Percentiles rank a stretch among this genome's conserved stretches.
Evolutionary conservation across 2,113 vertebrate genomes (phyloP).

Genomic region (Chionis minor): DNA sequence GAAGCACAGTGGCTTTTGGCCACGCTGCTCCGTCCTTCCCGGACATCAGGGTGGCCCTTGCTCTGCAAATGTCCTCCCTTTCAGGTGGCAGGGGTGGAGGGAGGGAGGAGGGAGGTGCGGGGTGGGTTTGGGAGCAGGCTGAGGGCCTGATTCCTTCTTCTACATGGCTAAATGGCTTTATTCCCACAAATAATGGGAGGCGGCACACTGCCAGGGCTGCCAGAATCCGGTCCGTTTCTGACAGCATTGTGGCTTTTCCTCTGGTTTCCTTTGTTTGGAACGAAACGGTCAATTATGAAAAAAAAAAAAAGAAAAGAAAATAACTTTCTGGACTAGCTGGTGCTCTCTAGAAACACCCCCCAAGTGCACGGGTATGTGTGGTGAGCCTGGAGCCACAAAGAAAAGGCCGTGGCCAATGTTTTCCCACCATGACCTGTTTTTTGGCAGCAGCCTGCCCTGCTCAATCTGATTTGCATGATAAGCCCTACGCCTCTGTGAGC

Average conservation of each 20-base stretch:
- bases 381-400: neutral
- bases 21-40: neutral
- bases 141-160: neutral
- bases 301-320: neutral
- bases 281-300: neutral
- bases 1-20: rapidly evolving
- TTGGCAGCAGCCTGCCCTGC: neutral
- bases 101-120: too few species aligned
- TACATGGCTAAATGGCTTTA: neutral
- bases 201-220: neutral
- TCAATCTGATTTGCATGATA: neutral
- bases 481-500: neutral
- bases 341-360: neutral
- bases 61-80: neutral
- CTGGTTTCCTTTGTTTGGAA: neutral
- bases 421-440: neutral
- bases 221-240: neutral
- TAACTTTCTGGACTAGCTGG: neutral
- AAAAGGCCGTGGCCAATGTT: neutral
- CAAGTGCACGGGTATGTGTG: neutral
- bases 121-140: neutral
- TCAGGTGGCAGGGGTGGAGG: neutral
- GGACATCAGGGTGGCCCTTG: neutral
- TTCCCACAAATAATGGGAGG: neutral
- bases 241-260: neutral